Conservation (phyloP, 2,797 vertebrate genomes). For the Arnoldichthys spilopterus region DNA sequence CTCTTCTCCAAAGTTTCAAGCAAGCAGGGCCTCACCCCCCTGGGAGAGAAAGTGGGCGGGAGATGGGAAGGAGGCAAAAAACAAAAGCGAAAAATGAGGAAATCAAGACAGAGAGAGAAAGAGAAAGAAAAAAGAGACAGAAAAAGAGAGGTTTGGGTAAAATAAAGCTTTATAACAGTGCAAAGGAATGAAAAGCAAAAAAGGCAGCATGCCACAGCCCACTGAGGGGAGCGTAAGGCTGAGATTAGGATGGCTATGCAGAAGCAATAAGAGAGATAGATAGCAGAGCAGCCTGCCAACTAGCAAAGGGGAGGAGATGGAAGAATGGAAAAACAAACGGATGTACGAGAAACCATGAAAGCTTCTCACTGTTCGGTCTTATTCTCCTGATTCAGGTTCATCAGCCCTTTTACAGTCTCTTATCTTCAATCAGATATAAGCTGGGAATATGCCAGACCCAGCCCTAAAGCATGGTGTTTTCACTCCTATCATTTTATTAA, state of each 20-base stretch:
- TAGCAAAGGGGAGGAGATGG: not conserved
- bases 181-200: not conserved
- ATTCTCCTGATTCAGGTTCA: constrained; percentile 46
- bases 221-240: not conserved
- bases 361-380: not conserved
- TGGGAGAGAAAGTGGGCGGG: not conserved
- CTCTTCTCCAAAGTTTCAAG: constrained; percentile 11
- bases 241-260: not conserved
- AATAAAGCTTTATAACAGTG: not conserved
- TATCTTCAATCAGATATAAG: constrained; percentile 14
- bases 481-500: too few species aligned
- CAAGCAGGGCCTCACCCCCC: not conserved
- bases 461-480: constrained; percentile 3
- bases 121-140: not conserved
- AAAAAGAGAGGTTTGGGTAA: not conserved
- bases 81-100: too few species aligned
- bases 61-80: too few species aligned
- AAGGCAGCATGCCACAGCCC: not conserved
- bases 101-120: not conserved
- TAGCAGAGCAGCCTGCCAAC: constrained; percentile 11
- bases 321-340: constrained; percentile 16
- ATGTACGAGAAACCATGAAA: constrained; percentile 10
- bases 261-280: constrained; percentile 18
- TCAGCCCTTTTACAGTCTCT: constrained; percentile 24
- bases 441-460: constrained; percentile 2